Percentiles rank a stretch among this genome's conserved stretches.
Conservation (phyloP, 2,797 vertebrate species). For the Sebastes minor region DNA sequence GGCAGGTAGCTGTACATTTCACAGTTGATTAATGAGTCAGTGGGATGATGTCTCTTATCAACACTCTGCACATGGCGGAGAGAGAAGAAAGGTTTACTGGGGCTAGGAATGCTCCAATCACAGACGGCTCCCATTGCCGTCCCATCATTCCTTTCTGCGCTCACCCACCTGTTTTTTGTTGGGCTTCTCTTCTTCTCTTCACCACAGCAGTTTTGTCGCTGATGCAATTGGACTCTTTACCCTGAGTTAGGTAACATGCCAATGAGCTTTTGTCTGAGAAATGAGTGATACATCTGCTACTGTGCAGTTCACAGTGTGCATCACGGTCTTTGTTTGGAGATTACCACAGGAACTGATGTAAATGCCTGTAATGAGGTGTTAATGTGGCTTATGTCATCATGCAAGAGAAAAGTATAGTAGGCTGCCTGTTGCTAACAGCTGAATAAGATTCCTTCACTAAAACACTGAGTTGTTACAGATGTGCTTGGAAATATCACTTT, state of each 20-base stretch:
- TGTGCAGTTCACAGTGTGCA: constrained; percentile 36
- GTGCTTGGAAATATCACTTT: constrained; percentile 56
- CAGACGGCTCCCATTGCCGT: constrained; percentile 65
- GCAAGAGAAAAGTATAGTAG: constrained; percentile 3
- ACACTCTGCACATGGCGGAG: constrained; percentile 77
- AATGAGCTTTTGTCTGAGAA: constrained; percentile 37
- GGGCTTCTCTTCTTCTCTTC: constrained; percentile 45
- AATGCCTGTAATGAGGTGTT: constrained; percentile 62
- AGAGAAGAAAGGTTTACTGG: constrained; percentile 75
- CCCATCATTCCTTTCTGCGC: constrained; percentile 75
- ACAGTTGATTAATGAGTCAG: constrained; percentile 84
- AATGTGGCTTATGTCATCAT: constrained; percentile 46
- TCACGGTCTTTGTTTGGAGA: constrained; percentile 53
- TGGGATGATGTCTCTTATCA: constrained; percentile 84
- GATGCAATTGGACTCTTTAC: constrained; percentile 54
- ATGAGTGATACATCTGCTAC: constrained; percentile 42
- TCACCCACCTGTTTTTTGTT: constrained; percentile 72
- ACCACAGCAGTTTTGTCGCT: constrained; percentile 40
- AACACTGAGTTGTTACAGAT: constrained; percentile 50
- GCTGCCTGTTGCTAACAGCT: constrained; percentile 32
- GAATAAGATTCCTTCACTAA: constrained; percentile 15
- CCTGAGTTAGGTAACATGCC: constrained; percentile 8
- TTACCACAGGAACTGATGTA: constrained; percentile 69
- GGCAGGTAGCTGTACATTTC: constrained; percentile 82
- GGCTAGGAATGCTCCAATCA: constrained; percentile 75